Evolutionary conservation across 1,140 invertebrate species (phyloP).

Genomic region (Acromyrmex heyeri): DNA sequence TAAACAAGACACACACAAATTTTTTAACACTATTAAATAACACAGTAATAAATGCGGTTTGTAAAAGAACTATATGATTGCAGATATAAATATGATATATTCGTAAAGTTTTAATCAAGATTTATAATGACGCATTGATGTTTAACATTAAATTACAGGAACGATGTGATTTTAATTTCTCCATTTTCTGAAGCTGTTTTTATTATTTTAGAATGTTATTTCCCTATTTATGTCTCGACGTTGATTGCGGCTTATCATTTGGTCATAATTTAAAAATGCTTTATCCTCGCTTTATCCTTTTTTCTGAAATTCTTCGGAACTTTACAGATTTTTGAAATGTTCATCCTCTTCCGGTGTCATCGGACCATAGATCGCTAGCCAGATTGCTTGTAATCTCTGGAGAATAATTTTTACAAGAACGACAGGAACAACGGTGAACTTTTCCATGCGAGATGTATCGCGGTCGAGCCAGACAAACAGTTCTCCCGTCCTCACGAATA

Average conservation of each 20-base stretch:
- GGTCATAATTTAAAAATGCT: background rate
- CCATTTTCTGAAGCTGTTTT: background rate
- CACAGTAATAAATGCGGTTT: background rate
- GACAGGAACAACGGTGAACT: background rate
- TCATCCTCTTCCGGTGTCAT: background rate
- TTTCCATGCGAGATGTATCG: conserved; percentile 1
- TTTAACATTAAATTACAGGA: background rate
- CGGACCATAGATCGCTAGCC: background rate
- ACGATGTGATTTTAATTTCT: background rate
- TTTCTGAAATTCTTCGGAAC: background rate
- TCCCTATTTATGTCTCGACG: conserved; percentile 1
- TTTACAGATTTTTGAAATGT: background rate
- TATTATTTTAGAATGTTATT: background rate
- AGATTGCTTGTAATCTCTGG: background rate
- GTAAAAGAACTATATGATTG: background rate
- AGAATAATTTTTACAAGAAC: background rate
- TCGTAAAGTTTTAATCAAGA: background rate
- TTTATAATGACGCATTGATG: background rate
- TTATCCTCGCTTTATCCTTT: background rate
- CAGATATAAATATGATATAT: background rate
- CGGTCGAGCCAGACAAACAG: background rate
- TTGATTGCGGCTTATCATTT: background rate
- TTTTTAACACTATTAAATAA: background rate
- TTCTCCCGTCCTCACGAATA: background rate
- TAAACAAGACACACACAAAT: background rate